Evolutionary conservation across 2,888 invertebrate genomes (phyloP).

Genomic region (Chironomus riparius): DNA sequence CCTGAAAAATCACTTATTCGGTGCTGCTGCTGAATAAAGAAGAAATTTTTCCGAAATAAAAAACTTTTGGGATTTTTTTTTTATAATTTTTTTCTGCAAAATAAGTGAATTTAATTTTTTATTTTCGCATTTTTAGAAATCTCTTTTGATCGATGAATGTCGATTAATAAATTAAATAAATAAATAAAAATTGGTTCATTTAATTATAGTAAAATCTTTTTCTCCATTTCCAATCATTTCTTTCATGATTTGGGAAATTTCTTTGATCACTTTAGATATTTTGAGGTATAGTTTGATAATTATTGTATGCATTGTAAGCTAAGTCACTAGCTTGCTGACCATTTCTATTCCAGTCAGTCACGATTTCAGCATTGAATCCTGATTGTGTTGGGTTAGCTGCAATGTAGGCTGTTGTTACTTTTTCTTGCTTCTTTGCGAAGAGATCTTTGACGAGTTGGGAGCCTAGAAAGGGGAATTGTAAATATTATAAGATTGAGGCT

Average conservation of each 20-base stretch:
- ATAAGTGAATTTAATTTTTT: neutral
- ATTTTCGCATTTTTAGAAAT: neutral
- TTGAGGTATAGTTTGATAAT: constrained; percentile 39
- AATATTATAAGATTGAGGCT: too few species aligned
- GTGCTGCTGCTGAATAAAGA: neutral
- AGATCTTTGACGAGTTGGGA: constrained; percentile 42
- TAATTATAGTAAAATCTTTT: neutral
- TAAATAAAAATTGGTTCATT: constrained; percentile 7
- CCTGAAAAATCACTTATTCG: neutral
- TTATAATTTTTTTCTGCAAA: neutral
- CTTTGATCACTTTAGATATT: neutral
- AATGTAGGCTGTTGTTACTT: constrained; percentile 43
- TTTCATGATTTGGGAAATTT: neutral
- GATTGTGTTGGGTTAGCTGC: constrained; percentile 35
- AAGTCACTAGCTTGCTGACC: constrained; percentile 42
- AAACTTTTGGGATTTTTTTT: too few species aligned
- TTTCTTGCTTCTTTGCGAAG: constrained; percentile 42
- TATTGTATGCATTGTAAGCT: constrained; percentile 35
- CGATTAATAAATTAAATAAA: constrained; percentile 17
- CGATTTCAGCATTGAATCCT: constrained; percentile 40
- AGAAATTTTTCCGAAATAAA: neutral
- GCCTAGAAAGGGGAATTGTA: constrained; percentile 32
- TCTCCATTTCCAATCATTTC: too few species aligned
- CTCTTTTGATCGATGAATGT: neutral
- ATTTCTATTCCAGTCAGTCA: constrained; percentile 42